Percentiles rank a stretch among this genome's conserved stretches.
phyloP scores from a whole-genome alignment of 1,140 invertebrate species.

The Anadara kagoshimensis region DNA sequence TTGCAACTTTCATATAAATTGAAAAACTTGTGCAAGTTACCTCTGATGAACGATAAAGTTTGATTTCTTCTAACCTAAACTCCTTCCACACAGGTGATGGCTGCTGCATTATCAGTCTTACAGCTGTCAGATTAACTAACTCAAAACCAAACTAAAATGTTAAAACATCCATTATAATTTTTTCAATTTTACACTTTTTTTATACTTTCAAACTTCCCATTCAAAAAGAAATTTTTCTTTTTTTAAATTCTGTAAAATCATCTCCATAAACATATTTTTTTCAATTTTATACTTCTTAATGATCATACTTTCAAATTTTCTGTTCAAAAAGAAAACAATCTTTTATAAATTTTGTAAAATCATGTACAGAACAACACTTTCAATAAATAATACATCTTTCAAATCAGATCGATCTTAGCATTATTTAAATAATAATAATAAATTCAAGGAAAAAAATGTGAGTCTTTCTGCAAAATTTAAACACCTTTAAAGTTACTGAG shows the following conservation, averaged over 20 bases:
- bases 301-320: too few species aligned
- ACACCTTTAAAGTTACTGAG: neutral
- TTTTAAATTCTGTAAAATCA: too few species aligned
- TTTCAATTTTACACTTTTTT: too few species aligned
- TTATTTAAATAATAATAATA: neutral
- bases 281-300: too few species aligned
- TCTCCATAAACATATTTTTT: too few species aligned
- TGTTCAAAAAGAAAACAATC: too few species aligned
- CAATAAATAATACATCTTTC: neutral
- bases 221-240: too few species aligned
- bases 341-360: neutral
- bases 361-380: neutral
- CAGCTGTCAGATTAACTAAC: slow-evolving; percentile 58
- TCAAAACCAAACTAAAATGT: slow-evolving; percentile 37
- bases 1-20: too few species aligned
- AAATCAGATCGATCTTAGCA: neutral
- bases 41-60: slow-evolving; percentile 66
- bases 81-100: slow-evolving; percentile 77
- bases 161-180: neutral
- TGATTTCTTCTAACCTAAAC: slow-evolving; percentile 76
- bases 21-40: too few species aligned
- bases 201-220: too few species aligned
- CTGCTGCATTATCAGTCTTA: slow-evolving; percentile 76
- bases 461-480: neutral
- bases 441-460: neutral